These are phyloP conservation scores for Sinonovacula constricta DNA, from an alignment of 1,140 invertebrate species.

Conservation along the genomic window DNA sequence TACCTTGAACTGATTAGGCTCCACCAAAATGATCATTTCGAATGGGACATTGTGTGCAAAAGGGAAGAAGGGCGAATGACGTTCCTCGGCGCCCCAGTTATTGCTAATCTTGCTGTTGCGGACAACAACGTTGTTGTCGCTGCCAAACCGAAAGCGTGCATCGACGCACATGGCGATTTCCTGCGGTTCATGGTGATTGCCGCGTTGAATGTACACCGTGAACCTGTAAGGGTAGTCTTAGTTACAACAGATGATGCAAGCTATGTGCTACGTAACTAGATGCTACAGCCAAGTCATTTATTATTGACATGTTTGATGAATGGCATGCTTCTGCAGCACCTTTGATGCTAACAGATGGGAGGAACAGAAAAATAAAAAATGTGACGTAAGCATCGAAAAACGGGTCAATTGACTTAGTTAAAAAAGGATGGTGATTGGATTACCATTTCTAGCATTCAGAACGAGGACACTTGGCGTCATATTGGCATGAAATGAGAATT, in stretches of 20 bases:
- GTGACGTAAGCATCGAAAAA: too few relatives aligned
- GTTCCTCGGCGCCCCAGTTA: conserved; percentile 87
- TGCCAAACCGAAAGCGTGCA: conserved; percentile 50
- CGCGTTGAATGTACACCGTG: conserved; percentile 51
- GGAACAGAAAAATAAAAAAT: too few relatives aligned
- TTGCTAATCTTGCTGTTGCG: conserved; percentile 85
- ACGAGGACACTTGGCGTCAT: too few relatives aligned
- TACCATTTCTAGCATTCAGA: too few relatives aligned
- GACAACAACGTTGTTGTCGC: conserved; percentile 80
- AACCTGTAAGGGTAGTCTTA: conserved; percentile 54
- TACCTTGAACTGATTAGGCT: conserved; percentile 79
- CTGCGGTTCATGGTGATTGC: conserved; percentile 27
- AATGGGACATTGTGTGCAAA: conserved; percentile 86
- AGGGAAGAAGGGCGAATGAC: conserved; percentile 82
- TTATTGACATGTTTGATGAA: too few relatives aligned
- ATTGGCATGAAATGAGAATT: too few relatives aligned
- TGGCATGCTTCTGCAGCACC: too few relatives aligned
- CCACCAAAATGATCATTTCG: conserved; percentile 80
- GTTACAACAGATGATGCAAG: conserved; percentile 13
- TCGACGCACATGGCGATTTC: conserved; percentile 55
- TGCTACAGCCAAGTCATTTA: too few relatives aligned
- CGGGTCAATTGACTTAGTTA: too few relatives aligned
- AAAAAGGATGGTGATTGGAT: too few relatives aligned
- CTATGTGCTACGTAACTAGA: too few relatives aligned
- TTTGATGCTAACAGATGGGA: too few relatives aligned